Evolutionary conservation across 2,888 invertebrate genomes (phyloP).

Genomic region (Ectemnius continuus): DNA sequence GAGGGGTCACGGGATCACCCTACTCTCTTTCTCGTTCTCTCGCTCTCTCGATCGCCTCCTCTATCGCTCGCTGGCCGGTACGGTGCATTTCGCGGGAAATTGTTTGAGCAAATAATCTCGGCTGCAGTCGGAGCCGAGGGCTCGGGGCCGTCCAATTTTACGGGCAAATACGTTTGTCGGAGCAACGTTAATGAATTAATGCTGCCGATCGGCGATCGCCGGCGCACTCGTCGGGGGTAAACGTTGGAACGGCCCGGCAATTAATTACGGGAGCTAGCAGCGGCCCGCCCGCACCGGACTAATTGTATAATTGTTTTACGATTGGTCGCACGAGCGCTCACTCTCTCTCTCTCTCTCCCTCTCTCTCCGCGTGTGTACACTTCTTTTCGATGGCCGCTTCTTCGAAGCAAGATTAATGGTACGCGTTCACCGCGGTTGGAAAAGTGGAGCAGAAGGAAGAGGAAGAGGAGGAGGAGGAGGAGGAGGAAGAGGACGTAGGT

Average conservation of each 20-base stretch:
- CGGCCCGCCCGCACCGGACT: conserved; percentile 42
- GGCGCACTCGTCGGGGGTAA: conserved; percentile 56
- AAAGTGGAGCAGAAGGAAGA: not conserved
- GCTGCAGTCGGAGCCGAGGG: conserved; percentile 5
- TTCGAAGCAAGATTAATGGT: conserved; percentile 27
- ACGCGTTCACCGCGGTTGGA: not conserved
- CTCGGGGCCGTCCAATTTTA: conserved; percentile 68
- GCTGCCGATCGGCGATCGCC: conserved; percentile 37
- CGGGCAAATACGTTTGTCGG: conserved; percentile 69
- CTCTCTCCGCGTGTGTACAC: not conserved
- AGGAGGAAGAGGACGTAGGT: not conserved
- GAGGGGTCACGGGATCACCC: not conserved
- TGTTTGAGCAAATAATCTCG: conserved; percentile 72
- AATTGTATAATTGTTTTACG: conserved; percentile 75
- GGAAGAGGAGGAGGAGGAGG: not conserved
- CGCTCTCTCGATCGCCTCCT: not conserved
- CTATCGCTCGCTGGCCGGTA: conserved; percentile 3
- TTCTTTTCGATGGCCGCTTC: not conserved
- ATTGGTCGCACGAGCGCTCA: conserved; percentile 49
- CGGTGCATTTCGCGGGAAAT: conserved; percentile 59
- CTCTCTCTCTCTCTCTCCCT: too few relatives aligned
- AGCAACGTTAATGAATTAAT: conserved; percentile 71
- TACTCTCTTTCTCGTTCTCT: not conserved
- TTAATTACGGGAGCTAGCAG: conserved; percentile 67
- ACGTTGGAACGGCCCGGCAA: conserved; percentile 67